phyloP scores from a whole-genome alignment of 2,888 invertebrate species.

The Amiota mariae region DNA sequence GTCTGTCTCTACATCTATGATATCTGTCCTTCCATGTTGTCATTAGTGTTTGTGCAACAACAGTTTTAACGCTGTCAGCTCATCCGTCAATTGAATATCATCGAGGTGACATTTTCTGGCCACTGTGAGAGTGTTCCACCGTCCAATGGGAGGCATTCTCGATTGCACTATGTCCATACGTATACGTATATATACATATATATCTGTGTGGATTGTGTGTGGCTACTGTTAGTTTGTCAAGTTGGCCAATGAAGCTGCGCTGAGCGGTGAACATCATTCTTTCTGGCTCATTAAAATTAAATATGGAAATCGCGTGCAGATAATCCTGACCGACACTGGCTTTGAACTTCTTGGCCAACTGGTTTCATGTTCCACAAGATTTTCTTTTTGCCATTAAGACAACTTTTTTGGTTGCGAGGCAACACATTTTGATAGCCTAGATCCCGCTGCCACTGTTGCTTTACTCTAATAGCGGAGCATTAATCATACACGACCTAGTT shows the following conservation, averaged over 20 bases:
- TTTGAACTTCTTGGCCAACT: conserved; percentile 41
- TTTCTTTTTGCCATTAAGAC: conserved; percentile 45
- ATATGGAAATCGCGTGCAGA: conserved; percentile 68
- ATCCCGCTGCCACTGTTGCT: conserved; percentile 5
- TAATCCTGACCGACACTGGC: conserved; percentile 55
- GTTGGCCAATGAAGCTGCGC: conserved; percentile 10
- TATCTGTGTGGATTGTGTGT: conserved; percentile 36
- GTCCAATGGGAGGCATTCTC: neutral
- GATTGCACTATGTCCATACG: neutral
- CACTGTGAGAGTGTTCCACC: conserved; percentile 46
- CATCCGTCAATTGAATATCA: conserved; percentile 73
- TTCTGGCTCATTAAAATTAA: conserved; percentile 65
- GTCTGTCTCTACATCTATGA: conserved; percentile 15
- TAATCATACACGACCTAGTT: conserved; percentile 62
- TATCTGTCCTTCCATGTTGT: conserved; percentile 47
- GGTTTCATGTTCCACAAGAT: conserved; percentile 55
- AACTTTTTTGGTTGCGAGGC: conserved; percentile 38
- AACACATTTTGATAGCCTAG: conserved; percentile 52
- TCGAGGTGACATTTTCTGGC: conserved; percentile 69
- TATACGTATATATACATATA: too few species aligned
- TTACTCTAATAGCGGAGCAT: conserved; percentile 40
- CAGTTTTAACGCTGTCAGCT: conserved; percentile 73
- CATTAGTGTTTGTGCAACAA: conserved; percentile 69
- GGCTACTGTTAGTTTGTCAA: conserved; percentile 30
- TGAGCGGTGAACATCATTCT: conserved; percentile 20